A percentile compares a stretch with the other conserved stretches of the same genome.
Evolutionary conservation across 2,113 vertebrate genomes (phyloP).

Genomic region (Castor canadensis): DNA sequence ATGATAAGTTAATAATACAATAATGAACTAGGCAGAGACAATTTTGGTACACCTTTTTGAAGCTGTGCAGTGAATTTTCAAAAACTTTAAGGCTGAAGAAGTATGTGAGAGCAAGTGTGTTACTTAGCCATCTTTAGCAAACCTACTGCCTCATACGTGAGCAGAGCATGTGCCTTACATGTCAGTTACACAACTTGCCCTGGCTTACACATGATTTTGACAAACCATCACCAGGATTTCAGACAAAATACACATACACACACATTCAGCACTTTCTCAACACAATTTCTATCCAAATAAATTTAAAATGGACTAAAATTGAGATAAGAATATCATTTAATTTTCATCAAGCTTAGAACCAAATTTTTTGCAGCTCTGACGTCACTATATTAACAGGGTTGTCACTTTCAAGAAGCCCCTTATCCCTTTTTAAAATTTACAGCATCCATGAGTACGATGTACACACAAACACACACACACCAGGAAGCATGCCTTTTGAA

Average conservation of each 20-base stretch:
- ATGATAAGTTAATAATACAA: constrained; percentile 60
- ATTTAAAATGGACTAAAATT: neutral
- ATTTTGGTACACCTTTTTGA: neutral
- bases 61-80: constrained; percentile 34
- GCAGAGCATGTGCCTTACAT: neutral
- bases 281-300: neutral
- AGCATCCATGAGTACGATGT: neutral
- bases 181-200: neutral
- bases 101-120: neutral
- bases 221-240: neutral
- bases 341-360: constrained; percentile 35
- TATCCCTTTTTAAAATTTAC: neutral
- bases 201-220: neutral
- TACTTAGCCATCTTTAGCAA: neutral
- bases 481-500: neutral
- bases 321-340: neutral
- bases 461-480: neutral
- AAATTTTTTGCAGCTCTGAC: neutral
- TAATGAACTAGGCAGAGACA: constrained; percentile 29
- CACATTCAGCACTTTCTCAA: neutral
- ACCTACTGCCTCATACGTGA: rapidly evolving
- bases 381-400: neutral
- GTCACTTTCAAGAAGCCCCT: neutral
- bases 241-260: neutral
- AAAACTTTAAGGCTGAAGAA: neutral